phyloP scores from a whole-genome alignment of 2,113 vertebrate species.

The Bubo scandiacus region DNA sequence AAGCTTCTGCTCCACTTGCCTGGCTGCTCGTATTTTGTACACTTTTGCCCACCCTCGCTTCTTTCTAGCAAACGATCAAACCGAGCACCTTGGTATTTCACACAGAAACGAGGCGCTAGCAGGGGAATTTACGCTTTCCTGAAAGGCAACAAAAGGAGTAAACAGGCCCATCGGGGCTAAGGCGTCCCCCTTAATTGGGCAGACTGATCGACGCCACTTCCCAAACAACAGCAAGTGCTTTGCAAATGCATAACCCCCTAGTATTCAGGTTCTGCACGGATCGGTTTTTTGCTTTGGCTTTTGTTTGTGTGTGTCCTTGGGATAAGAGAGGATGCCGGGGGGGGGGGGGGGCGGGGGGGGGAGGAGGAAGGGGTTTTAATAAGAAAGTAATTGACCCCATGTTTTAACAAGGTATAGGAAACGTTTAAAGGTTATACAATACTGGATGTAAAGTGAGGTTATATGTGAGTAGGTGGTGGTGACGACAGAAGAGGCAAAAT shows the following conservation, averaged over 20 bases:
- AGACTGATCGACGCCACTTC: slow-evolving; percentile 67
- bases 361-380: background rate
- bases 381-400: background rate
- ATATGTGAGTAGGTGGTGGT: background rate
- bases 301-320: slow-evolving; percentile 40
- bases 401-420: background rate
- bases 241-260: slow-evolving; percentile 31
- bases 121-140: slow-evolving; percentile 21
- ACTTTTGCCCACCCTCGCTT: background rate
- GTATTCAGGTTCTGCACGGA: background rate
- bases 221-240: slow-evolving; percentile 68
- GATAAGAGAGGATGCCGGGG: background rate
- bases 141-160: slow-evolving; percentile 60
- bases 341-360: background rate
- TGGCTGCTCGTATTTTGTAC: slow-evolving; percentile 24
- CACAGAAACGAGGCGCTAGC: slow-evolving; percentile 22
- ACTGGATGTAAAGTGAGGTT: background rate
- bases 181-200: slow-evolving; percentile 64
- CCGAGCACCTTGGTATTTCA: slow-evolving; percentile 1
- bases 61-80: background rate
- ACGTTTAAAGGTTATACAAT: background rate
- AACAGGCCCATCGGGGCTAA: slow-evolving; percentile 46
- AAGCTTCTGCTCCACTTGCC: slow-evolving; percentile 69
- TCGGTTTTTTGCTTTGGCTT: slow-evolving; percentile 21
- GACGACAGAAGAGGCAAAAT: background rate